These are phyloP conservation scores for Araneus ventricosus DNA, from an alignment of 1,140 invertebrate species.

Conservation along the genomic window DNA sequence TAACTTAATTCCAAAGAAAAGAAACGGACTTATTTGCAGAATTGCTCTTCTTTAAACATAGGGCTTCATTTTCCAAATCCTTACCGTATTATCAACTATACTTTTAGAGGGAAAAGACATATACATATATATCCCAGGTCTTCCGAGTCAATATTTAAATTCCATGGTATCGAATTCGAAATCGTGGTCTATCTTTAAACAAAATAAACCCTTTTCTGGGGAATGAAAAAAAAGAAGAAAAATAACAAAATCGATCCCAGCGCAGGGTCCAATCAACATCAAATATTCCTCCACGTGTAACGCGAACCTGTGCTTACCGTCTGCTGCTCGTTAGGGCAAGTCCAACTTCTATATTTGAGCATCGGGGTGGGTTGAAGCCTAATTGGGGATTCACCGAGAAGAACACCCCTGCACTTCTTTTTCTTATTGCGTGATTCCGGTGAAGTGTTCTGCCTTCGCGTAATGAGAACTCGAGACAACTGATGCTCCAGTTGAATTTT, in stretches of 20 bases:
- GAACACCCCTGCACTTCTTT: conserved; percentile 12
- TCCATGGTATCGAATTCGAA: neutral
- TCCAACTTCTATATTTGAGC: conserved; percentile 32
- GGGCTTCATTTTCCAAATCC: no score
- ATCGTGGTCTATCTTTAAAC: neutral
- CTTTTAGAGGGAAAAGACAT: no score
- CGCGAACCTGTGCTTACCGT: neutral
- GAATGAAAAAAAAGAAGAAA: neutral
- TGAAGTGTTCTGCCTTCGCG: neutral
- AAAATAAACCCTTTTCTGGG: neutral
- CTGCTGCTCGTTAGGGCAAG: neutral
- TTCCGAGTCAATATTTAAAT: conserved; percentile 3
- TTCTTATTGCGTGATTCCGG: neutral
- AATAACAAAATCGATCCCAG: neutral
- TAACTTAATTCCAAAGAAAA: no score
- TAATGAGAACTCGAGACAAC: neutral
- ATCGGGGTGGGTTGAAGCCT: neutral
- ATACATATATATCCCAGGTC: no score
- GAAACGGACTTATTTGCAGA: no score
- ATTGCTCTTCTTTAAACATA: no score
- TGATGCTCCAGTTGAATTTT: neutral
- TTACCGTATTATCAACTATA: no score
- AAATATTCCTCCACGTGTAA: neutral
- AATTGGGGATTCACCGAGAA: conserved; percentile 16
- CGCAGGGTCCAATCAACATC: neutral